Evolutionary conservation across 2,797 vertebrate species (phyloP), one percentile per base, ranked within the genome.

Genomic region (Anguilla marmorata): DNA sequence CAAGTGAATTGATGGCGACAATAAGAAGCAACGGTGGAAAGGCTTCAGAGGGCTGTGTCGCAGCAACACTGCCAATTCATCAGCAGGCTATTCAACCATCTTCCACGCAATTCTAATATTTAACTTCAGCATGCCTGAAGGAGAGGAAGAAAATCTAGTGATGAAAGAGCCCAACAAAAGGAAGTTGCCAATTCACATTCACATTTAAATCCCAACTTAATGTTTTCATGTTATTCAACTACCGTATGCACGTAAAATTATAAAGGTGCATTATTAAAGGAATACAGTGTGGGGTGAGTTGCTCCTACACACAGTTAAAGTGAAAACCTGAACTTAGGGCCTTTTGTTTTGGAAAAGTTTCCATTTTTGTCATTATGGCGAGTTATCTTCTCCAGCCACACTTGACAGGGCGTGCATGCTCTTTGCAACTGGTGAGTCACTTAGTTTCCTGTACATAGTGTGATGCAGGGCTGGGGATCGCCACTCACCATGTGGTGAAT

Each of bases 41-140:
- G 45, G 79, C 79, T 82, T 82, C 45, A 50, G 19, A 82, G 41
- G 50, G 41, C 79, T 82, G 79, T 33, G 19, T 82, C 21, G 8
- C 45, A n/a, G 79, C 79, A 82, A 50, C 79, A 82, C 79, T 50
- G 79, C 79, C 79, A 50, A 82, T 82, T 48, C 41, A 82, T 48
- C 79, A 82, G 79, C 41, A 82, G 24, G 79, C 79, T 50, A 82
- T 82, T 50, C 79, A 82, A 12, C 41, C 79, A 82, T 82, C 21
- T 27, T 48, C 79, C 79, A 82, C 45, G 79, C 79, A 82, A 82
- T 82, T 48, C 79, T n/a, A 82, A 82, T 82, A 82, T 82, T 82
- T 50, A 82, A 82, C 79, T 82, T 82, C 1, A 2, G 6, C 79
- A 48, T n/a, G 79, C 24, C 79, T 48, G 45, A 48, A 82, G 21